A percentile compares a stretch with the other conserved stretches of the same genome.
phyloP scores from a whole-genome alignment of 2,888 invertebrate species.

The Lottia gigantea region DNA sequence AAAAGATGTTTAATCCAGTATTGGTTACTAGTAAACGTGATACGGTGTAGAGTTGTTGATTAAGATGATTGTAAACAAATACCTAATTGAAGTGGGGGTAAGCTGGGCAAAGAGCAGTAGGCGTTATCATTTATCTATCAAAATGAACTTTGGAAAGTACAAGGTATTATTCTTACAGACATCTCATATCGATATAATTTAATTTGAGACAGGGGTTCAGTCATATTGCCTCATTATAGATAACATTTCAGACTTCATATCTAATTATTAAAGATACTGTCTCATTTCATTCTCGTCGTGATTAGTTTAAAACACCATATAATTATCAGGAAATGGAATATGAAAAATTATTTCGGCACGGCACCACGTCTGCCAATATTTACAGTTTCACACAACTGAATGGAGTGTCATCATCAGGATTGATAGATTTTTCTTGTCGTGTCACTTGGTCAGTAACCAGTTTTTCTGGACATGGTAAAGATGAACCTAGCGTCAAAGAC shows the following conservation, averaged over 20 bases:
- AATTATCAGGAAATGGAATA: conserved; percentile 3
- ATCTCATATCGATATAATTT: not conserved
- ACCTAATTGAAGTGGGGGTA: not conserved
- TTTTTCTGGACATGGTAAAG: conserved; percentile 1
- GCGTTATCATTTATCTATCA: conserved; percentile 24
- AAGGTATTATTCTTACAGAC: conserved; percentile 16
- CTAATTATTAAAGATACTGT: too few relatives aligned
- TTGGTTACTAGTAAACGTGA: too few relatives aligned
- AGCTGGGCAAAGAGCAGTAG: conserved; percentile 28
- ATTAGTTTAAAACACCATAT: not conserved
- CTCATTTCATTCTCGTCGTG: too few relatives aligned
- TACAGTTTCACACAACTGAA: conserved; percentile 22
- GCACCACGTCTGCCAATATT: conserved; percentile 12
- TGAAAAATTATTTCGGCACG: conserved; percentile 15
- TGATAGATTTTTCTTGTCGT: conserved; percentile 25
- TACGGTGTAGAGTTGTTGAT: too few relatives aligned
- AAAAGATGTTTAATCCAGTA: too few relatives aligned
- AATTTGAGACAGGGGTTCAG: not conserved
- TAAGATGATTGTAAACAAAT: not conserved
- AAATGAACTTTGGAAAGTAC: conserved; percentile 26
- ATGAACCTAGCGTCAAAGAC: not conserved
- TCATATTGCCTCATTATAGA: not conserved
- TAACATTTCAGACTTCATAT: not conserved
- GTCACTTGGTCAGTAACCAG: conserved; percentile 21
- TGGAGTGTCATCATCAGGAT: conserved; percentile 23